A percentile compares a stretch with the other conserved stretches of the same genome.
Evolutionary conservation across 2,888 invertebrate genomes (phyloP).

Genomic region (Boloria euphrosyne): DNA sequence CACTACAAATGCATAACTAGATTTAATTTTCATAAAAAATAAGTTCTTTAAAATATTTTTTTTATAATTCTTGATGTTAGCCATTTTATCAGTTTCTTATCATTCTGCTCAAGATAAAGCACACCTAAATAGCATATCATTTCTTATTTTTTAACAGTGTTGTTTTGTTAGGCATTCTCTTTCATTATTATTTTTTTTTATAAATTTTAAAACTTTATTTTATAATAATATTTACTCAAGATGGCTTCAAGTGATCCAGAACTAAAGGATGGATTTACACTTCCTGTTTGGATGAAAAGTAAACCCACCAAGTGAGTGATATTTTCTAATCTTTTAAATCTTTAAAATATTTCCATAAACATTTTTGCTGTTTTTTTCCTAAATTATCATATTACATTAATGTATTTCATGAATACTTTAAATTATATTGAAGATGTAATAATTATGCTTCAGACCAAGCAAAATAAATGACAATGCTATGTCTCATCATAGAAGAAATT

Average conservation of each 20-base stretch:
- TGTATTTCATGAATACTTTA: not conserved
- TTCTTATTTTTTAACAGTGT: conserved; percentile 52
- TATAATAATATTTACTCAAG: conserved; percentile 31
- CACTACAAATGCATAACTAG: conserved; percentile 26
- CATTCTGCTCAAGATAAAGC: conserved; percentile 75
- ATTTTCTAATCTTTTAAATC: not conserved
- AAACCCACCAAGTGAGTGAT: conserved; percentile 80
- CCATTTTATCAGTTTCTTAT: conserved; percentile 70
- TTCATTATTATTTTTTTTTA: conserved; percentile 15
- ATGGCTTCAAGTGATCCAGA: conserved; percentile 82
- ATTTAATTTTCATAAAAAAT: conserved; percentile 37
- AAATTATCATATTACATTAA: too few relatives aligned
- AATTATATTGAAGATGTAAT: not conserved
- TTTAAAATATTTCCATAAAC: too few relatives aligned
- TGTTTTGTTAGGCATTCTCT: conserved; percentile 49
- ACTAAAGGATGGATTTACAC: conserved; percentile 83
- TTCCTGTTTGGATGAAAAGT: conserved; percentile 89
- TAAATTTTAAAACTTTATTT: conserved; percentile 28
- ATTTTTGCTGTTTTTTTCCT: too few relatives aligned
- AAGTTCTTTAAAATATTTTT: conserved; percentile 40
- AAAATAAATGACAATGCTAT: not conserved
- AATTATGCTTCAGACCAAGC: not conserved
- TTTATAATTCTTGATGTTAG: conserved; percentile 49
- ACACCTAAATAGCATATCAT: conserved; percentile 44
- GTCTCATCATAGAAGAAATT: not conserved